Evolutionary conservation across 2,888 invertebrate genomes (phyloP).

Genomic region (Trichogramma dendrolimi): DNA sequence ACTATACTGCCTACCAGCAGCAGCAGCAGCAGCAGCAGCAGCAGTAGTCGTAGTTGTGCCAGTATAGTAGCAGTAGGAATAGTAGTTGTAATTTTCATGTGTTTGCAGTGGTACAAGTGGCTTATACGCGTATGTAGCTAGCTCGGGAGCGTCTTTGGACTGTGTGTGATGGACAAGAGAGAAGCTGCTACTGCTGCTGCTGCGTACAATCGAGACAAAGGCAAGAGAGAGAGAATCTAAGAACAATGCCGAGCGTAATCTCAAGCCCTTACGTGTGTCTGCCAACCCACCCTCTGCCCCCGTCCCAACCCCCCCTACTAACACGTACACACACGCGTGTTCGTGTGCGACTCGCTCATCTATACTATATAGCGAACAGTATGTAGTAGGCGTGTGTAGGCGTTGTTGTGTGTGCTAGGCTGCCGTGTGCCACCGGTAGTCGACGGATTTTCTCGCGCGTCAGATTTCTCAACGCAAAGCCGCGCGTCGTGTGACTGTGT

Average conservation of each 20-base stretch:
- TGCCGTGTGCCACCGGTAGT: neutral
- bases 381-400: too few species aligned
- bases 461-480: slow-evolving; percentile 29
- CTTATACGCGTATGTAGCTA: too few species aligned
- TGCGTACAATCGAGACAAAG: slow-evolving; percentile 48
- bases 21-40: too few species aligned
- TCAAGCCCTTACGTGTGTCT: slow-evolving; percentile 47
- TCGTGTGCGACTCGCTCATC: too few species aligned
- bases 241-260: slow-evolving; percentile 51
- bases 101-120: too few species aligned
- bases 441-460: slow-evolving; percentile 30
- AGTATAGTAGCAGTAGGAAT: too few species aligned
- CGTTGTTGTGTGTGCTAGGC: neutral
- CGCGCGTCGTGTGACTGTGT: neutral
- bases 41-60: too few species aligned
- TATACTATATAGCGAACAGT: too few species aligned
- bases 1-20: too few species aligned
- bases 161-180: slow-evolving; percentile 18
- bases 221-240: slow-evolving; percentile 43
- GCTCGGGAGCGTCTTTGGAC: too few species aligned
- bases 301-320: slow-evolving; percentile 30
- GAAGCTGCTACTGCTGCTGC: slow-evolving; percentile 27
- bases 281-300: too few species aligned
- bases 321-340: slow-evolving; percentile 18
- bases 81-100: too few species aligned